These are phyloP conservation scores for Poeciliopsis gracilis DNA, from an alignment of 2,797 vertebrate species.

Conservation along the genomic window DNA sequence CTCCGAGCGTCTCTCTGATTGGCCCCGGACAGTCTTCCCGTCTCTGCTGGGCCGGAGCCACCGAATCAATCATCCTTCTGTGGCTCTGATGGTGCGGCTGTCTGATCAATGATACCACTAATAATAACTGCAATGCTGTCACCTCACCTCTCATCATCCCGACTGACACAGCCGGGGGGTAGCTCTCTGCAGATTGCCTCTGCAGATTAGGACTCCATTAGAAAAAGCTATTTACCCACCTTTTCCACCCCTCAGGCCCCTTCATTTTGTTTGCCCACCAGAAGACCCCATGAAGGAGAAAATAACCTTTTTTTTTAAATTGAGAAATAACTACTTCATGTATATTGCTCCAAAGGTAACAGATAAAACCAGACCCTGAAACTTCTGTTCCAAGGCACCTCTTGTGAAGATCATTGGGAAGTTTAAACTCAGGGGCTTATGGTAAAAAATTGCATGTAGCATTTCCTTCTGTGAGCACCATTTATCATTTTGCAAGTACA, in stretches of 20 bases:
- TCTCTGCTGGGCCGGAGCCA: slow-evolving; percentile 65
- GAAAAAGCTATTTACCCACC: slow-evolving; percentile 79
- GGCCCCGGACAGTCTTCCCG: slow-evolving; percentile 58
- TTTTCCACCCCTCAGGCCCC: slow-evolving; percentile 70
- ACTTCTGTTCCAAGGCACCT: slow-evolving; percentile 23
- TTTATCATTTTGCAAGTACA: slow-evolving; percentile 63
- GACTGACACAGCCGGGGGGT: slow-evolving; percentile 72
- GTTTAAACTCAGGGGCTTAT: slow-evolving; percentile 39
- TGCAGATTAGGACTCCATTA: slow-evolving; percentile 84
- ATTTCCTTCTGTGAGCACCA: slow-evolving; percentile 31
- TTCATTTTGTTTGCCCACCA: slow-evolving; percentile 77
- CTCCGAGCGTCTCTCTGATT: slow-evolving; percentile 36
- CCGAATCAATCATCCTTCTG: slow-evolving; percentile 79
- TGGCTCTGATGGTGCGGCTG: slow-evolving; percentile 56
- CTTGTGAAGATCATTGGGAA: slow-evolving; percentile 30
- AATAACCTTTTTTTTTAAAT: slow-evolving; percentile 71
- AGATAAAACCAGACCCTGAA: slow-evolving; percentile 49
- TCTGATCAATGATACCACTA: slow-evolving; percentile 86
- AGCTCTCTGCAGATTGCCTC: slow-evolving; percentile 80
- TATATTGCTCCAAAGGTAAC: slow-evolving; percentile 50
- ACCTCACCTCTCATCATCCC: slow-evolving; percentile 75
- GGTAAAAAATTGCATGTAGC: slow-evolving; percentile 43
- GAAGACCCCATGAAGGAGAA: slow-evolving; percentile 66
- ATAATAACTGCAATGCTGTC: slow-evolving; percentile 83
- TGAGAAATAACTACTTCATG: slow-evolving; percentile 64